Conservation (phyloP, 1,140 invertebrate genomes). For the Drosophila suzukii region DNA sequence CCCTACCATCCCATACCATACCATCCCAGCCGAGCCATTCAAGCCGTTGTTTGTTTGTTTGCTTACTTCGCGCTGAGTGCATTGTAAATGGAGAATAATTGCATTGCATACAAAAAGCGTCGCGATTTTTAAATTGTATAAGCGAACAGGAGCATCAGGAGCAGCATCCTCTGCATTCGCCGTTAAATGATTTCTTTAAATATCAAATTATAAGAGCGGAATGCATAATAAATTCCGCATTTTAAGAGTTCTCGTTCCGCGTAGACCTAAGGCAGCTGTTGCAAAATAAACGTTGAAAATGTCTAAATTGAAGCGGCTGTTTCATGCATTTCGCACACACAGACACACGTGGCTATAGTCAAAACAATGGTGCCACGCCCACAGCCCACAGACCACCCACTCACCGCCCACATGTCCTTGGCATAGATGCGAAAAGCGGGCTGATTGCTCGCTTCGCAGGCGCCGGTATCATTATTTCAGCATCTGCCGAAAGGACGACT, state of each 20-base stretch:
- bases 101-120: slow-evolving; percentile 67
- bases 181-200: slow-evolving; percentile 61
- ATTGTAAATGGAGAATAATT: slow-evolving; percentile 82
- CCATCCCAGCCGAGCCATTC: slow-evolving; percentile 38
- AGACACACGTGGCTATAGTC: slow-evolving; percentile 26
- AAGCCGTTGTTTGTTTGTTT: slow-evolving; percentile 58
- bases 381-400: not conserved
- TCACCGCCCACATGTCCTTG: slow-evolving; percentile 61
- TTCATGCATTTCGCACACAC: slow-evolving; percentile 18
- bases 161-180: slow-evolving; percentile 14
- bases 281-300: slow-evolving; percentile 76
- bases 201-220: slow-evolving; percentile 49
- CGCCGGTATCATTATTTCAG: slow-evolving; percentile 57
- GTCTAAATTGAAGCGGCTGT: slow-evolving; percentile 32
- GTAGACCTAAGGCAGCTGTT: slow-evolving; percentile 71
- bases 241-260: slow-evolving; percentile 63
- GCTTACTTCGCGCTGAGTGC: slow-evolving; percentile 68
- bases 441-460: slow-evolving; percentile 73
- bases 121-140: slow-evolving; percentile 69
- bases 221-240: slow-evolving; percentile 45
- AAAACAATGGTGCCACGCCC: slow-evolving; percentile 55
- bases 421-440: slow-evolving; percentile 56
- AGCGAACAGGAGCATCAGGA: slow-evolving; percentile 39
- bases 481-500: slow-evolving; percentile 38
- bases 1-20: not conserved